These are phyloP conservation scores for Lepidurus arcticus DNA, from an alignment of 1,140 invertebrate species.

Conservation along the genomic window DNA sequence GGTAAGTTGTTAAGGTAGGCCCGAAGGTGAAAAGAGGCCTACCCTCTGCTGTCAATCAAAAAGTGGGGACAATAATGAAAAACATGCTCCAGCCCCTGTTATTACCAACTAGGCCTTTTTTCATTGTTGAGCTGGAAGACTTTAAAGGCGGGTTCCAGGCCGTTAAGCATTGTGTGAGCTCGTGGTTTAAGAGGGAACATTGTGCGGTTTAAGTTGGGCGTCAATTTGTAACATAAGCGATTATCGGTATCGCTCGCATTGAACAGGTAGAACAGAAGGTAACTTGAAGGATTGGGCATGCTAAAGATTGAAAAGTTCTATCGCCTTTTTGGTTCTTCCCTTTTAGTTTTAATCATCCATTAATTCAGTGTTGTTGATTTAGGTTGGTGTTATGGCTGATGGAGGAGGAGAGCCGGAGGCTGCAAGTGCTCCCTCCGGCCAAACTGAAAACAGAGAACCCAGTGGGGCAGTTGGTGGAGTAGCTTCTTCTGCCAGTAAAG, in stretches of 20 bases:
- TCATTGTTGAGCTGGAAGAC: not conserved
- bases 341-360: not conserved
- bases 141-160: not conserved
- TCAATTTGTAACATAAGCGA: not conserved
- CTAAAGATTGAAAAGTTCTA: too few species aligned
- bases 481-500: not conserved
- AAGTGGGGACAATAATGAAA: not conserved
- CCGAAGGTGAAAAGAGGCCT: not conserved
- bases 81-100: not conserved
- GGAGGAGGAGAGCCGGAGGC: conserved; percentile 19
- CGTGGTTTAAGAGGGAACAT: not conserved
- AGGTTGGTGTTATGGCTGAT: conserved; percentile 21
- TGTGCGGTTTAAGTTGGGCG: not conserved
- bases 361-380: conserved; percentile 19
- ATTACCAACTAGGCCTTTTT: not conserved
- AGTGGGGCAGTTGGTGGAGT: conserved; percentile 16
- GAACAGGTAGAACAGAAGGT: too few species aligned
- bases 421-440: conserved; percentile 10
- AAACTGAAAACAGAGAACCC: conserved; percentile 11
- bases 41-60: not conserved
- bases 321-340: too few species aligned
- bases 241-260: too few species aligned
- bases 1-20: not conserved
- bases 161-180: not conserved
- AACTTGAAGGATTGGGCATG: too few species aligned